A percentile compares a stretch with the other conserved stretches of the same genome.
phyloP scores from a whole-genome alignment of 2,113 vertebrate species.

The Protobothrops flavoviridis region DNA sequence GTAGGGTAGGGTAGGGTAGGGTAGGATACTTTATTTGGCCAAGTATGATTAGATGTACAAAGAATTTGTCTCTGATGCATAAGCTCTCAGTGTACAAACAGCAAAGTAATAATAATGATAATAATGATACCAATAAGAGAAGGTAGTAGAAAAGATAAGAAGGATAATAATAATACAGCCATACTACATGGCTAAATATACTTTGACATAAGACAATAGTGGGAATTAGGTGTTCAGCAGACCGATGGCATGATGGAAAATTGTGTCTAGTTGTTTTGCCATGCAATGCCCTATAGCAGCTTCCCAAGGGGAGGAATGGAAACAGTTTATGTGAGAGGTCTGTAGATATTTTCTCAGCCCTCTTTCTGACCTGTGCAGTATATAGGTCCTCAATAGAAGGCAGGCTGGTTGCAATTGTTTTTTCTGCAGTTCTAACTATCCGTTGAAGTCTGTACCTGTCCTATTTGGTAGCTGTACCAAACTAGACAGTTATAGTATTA shows the following conservation, averaged over 20 bases:
- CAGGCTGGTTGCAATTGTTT: no score
- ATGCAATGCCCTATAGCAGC: neutral
- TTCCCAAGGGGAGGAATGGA: no score
- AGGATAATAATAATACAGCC: neutral
- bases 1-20: no score
- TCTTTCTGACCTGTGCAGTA: no score
- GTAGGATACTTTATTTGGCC: neutral
- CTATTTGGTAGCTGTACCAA: no score
- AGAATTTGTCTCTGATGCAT: neutral
- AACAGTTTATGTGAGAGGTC: no score
- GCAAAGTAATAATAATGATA: neutral
- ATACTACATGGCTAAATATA: neutral
- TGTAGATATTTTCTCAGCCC: no score
- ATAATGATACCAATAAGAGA: neutral
- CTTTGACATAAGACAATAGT: neutral
- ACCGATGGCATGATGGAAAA: neutral
- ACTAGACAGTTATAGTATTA: no score
- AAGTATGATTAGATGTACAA: neutral
- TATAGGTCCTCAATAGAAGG: no score
- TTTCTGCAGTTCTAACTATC: no score
- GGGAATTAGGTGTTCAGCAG: neutral
- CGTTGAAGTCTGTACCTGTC: no score
- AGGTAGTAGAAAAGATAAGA: neutral
- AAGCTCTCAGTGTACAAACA: neutral
- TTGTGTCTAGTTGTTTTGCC: neutral